A percentile compares a stretch with the other conserved stretches of the same genome.
Conservation (phyloP, 2,888 invertebrate genomes). For the Mimas tiliae region DNA sequence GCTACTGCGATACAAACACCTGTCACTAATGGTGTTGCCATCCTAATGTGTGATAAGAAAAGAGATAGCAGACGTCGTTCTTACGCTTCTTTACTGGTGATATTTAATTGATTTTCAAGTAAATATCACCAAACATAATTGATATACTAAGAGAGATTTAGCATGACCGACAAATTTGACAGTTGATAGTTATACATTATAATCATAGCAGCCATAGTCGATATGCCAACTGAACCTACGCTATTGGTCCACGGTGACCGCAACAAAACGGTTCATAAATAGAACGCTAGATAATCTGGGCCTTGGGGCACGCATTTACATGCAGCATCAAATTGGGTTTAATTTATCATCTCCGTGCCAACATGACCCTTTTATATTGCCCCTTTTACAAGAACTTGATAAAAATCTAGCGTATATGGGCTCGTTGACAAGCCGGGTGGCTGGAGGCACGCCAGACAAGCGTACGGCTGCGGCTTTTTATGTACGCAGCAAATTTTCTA, state of each 20-base stretch:
- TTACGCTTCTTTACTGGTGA: too few species aligned
- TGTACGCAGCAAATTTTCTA: conserved; percentile 60
- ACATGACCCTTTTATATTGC: conserved; percentile 38
- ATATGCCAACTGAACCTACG: background rate
- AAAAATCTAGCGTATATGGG: conserved; percentile 45
- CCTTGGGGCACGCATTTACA: conserved; percentile 34
- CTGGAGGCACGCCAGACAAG: conserved; percentile 62
- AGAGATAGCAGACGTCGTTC: too few species aligned
- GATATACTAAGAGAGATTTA: too few species aligned
- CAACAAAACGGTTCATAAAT: background rate
- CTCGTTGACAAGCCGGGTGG: conserved; percentile 49
- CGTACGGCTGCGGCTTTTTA: conserved; percentile 62
- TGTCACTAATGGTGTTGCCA: too few species aligned
- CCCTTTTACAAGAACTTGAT: conserved; percentile 43
- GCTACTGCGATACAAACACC: too few species aligned
- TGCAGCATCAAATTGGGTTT: conserved; percentile 32
- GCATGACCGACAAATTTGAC: too few species aligned
- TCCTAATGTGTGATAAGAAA: too few species aligned
- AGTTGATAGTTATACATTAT: too few species aligned
- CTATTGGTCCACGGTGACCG: background rate
- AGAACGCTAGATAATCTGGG: background rate
- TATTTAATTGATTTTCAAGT: too few species aligned
- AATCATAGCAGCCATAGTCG: too few species aligned
- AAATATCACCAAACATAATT: too few species aligned
- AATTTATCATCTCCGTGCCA: conserved; percentile 35